Base-by-base conservation (phyloP, 2,797 vertebrate species). In the Tachyglossus aculeatus region DNA sequence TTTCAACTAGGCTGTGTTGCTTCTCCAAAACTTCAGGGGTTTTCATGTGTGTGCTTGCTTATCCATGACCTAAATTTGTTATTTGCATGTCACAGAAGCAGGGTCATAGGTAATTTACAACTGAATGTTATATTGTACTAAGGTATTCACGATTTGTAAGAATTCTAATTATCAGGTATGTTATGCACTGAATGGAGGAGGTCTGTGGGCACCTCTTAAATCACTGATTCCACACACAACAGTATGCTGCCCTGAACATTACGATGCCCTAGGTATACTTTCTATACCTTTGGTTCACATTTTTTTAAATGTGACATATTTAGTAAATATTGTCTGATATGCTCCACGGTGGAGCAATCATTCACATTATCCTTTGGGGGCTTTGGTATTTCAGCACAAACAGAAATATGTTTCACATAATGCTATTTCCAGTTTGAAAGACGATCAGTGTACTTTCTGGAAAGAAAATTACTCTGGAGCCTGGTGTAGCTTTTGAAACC, bases 241-340 rank as follows among this genome's bases (percentile, higher is more conserved):
- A 29, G 38, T 29, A 32, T 43, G 7, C 25, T 55, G 54, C 47
- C 22, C 33, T 66, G 54, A 39, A 34, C 66, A 56, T 33, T 61
- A 55, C 5, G 21, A 29, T 39, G n/a, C 21, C 25, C 22, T 51
- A 22, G 1, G 13, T 56, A 55, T 14, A n/a, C 22, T 67, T 70
- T 43, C 39, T 48, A 4, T 7, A 24, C 25, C 55, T 60, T 5
- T 32, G 15, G 36, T 47, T 51, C 43, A 34, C 18, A 45, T 58
- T 68, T 74, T n/a, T 8, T 7, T 29, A 51, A 77, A n/a, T 39
- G 15, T 58, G 22, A 45, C 16, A 37, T 29, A 13, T 33, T 51
- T 69, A 51, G 74, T 57, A 68, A 54, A 68, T 58, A 51, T 16
- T 34, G 8, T 33, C 40, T 50, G 59, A 52, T 9, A 51, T 50